These are phyloP conservation scores for Pardosa pseudoannulata DNA, from an alignment of 2,888 invertebrate genomes.

Conservation along the genomic window DNA sequence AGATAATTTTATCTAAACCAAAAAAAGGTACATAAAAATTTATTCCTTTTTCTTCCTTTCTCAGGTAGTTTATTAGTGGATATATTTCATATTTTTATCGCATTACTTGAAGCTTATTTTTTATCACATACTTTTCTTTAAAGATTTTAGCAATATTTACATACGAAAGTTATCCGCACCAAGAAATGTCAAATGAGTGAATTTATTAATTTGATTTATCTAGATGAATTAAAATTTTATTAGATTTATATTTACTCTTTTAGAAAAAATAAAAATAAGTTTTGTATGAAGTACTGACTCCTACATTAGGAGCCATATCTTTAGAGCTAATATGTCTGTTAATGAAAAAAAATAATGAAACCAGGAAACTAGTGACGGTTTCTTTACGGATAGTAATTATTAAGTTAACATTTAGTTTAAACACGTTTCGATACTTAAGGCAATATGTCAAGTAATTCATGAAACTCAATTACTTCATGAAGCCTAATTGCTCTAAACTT, in stretches of 20 bases:
- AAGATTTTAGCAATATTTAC: too few relatives aligned
- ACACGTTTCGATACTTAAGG: constrained; percentile 63
- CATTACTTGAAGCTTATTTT: too few relatives aligned
- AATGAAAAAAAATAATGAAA: background rate
- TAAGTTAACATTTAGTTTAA: constrained; percentile 68
- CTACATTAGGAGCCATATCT: background rate
- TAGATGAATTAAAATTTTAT: too few relatives aligned
- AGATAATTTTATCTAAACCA: too few relatives aligned
- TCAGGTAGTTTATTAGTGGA: too few relatives aligned
- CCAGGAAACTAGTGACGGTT: background rate
- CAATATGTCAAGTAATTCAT: constrained; percentile 61
- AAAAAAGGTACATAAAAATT: too few relatives aligned
- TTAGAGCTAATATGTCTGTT: background rate
- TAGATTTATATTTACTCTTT: too few relatives aligned
- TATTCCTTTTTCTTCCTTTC: too few relatives aligned
- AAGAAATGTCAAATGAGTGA: constrained; percentile 13
- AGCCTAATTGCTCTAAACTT: constrained; percentile 68
- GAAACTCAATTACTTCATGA: constrained; percentile 68
- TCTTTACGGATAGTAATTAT: constrained; percentile 30
- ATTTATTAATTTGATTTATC: too few relatives aligned
- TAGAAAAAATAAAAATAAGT: background rate
- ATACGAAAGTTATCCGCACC: too few relatives aligned
- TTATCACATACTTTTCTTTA: too few relatives aligned
- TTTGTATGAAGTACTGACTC: background rate
- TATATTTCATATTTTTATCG: too few relatives aligned